Evolutionary conservation across 2,113 vertebrate genomes (phyloP).

Genomic region (Pteruthius melanotis): DNA sequence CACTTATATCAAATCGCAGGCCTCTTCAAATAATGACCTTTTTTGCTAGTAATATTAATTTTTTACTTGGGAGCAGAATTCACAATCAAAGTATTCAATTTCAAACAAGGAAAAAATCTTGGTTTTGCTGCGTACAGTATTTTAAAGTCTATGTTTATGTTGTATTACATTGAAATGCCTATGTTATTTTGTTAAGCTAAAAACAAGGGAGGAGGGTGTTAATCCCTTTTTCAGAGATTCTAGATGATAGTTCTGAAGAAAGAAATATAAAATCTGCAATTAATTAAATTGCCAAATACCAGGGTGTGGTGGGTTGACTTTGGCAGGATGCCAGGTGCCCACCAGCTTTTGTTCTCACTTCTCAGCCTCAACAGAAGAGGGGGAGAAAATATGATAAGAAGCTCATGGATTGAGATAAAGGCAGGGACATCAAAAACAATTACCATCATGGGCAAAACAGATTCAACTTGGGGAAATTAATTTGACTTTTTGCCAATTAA

Average conservation of each 20-base stretch:
- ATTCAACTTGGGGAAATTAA: background rate
- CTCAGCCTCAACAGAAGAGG: background rate
- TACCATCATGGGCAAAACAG: background rate
- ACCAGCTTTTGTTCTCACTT: background rate
- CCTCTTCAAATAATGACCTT: background rate
- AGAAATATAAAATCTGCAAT: background rate
- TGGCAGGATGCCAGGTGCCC: background rate
- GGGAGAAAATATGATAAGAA: background rate
- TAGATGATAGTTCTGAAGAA: background rate
- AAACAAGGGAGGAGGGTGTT: rapidly evolving
- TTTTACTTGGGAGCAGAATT: background rate
- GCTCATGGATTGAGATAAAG: background rate
- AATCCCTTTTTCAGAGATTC: background rate
- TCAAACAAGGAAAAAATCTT: background rate
- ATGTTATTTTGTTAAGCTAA: background rate
- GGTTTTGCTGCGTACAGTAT: rapidly evolving
- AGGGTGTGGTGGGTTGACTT: background rate
- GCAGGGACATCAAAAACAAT: background rate
- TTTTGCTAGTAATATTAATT: background rate
- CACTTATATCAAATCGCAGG: background rate
- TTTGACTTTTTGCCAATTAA: background rate
- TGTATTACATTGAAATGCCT: background rate
- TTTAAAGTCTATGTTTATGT: background rate
- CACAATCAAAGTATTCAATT: background rate
- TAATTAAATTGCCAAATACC: background rate